A percentile compares a stretch with the other conserved stretches of the same genome.
Evolutionary conservation across 2,113 vertebrate genomes (phyloP).

Genomic region (Pipa parva): DNA sequence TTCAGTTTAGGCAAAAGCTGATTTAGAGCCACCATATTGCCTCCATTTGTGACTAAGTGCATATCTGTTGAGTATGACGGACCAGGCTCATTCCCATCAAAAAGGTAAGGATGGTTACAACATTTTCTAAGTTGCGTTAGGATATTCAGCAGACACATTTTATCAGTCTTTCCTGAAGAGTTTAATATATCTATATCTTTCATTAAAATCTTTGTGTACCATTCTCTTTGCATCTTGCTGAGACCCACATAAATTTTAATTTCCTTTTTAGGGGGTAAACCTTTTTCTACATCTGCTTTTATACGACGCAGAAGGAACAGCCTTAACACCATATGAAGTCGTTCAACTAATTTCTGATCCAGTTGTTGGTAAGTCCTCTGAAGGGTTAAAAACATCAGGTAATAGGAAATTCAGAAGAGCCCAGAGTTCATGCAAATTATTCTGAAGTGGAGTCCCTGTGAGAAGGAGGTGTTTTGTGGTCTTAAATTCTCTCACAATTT

Average conservation of each 20-base stretch:
- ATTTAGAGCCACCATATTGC: slow-evolving; percentile 82
- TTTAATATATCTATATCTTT: slow-evolving; percentile 88
- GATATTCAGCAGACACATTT: slow-evolving; percentile 85
- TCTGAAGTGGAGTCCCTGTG: slow-evolving; percentile 95
- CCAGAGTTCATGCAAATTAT: slow-evolving; percentile 97
- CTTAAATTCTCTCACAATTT: slow-evolving; percentile 97
- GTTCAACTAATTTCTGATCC: slow-evolving; percentile 94
- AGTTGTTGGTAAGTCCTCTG: slow-evolving; percentile 97
- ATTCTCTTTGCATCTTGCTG: slow-evolving; percentile 98
- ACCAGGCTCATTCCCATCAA: slow-evolving; percentile 82
- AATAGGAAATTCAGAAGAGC: slow-evolving; percentile 95
- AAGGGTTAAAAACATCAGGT: slow-evolving; percentile 94
- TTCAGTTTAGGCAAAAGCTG: slow-evolving; percentile 79
- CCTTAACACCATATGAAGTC: slow-evolving; percentile 93
- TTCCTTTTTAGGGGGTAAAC: slow-evolving; percentile 95
- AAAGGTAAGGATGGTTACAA: slow-evolving; percentile 85
- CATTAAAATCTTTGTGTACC: slow-evolving; percentile 88
- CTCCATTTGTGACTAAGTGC: slow-evolving; percentile 81
- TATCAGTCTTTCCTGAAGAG: slow-evolving; percentile 85
- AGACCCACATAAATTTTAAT: slow-evolving; percentile 96
- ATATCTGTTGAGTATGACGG: slow-evolving; percentile 86
- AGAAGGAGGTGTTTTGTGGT: slow-evolving; percentile 90
- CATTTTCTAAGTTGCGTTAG: slow-evolving; percentile 85
- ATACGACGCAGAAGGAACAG: slow-evolving; percentile 96
- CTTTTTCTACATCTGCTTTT: slow-evolving; percentile 96